Conservation (phyloP, 2,888 invertebrate species). For the Leptopilina drosophilae region DNA sequence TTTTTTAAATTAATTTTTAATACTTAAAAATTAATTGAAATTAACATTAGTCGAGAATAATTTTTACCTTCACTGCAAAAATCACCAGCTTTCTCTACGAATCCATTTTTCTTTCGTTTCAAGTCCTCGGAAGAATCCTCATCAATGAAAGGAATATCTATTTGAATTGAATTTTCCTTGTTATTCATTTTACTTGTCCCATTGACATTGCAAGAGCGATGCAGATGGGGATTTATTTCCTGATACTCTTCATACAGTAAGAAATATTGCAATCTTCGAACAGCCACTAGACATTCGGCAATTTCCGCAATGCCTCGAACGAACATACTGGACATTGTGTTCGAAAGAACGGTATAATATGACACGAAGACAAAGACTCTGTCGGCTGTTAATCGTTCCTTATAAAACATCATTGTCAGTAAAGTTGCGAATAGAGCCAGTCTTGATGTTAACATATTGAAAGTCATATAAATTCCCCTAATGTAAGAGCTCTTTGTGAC, state of each 20-base stretch:
- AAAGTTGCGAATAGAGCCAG: conserved; percentile 88
- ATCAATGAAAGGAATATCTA: conserved; percentile 70
- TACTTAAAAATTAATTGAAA: background rate
- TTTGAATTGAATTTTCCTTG: conserved; percentile 56
- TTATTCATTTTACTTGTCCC: conserved; percentile 58
- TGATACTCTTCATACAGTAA: conserved; percentile 75
- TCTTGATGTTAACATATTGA: conserved; percentile 89
- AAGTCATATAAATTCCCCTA: conserved; percentile 84
- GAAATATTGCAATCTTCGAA: conserved; percentile 76
- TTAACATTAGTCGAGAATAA: background rate
- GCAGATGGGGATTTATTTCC: conserved; percentile 46
- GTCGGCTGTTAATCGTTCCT: conserved; percentile 84
- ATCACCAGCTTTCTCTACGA: conserved; percentile 44
- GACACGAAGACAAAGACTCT: conserved; percentile 81
- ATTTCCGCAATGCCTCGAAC: conserved; percentile 79
- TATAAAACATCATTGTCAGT: conserved; percentile 83
- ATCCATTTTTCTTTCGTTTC: conserved; percentile 48
- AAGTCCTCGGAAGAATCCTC: conserved; percentile 50
- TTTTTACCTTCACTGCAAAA: conserved; percentile 40
- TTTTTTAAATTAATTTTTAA: conserved; percentile 11
- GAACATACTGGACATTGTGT: conserved; percentile 81
- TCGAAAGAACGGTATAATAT: conserved; percentile 79
- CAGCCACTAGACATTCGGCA: conserved; percentile 79
- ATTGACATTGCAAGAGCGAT: conserved; percentile 66
- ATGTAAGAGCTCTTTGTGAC: conserved; percentile 82